phyloP scores from a whole-genome alignment of 1,140 invertebrate species.

The Apis cerana region DNA sequence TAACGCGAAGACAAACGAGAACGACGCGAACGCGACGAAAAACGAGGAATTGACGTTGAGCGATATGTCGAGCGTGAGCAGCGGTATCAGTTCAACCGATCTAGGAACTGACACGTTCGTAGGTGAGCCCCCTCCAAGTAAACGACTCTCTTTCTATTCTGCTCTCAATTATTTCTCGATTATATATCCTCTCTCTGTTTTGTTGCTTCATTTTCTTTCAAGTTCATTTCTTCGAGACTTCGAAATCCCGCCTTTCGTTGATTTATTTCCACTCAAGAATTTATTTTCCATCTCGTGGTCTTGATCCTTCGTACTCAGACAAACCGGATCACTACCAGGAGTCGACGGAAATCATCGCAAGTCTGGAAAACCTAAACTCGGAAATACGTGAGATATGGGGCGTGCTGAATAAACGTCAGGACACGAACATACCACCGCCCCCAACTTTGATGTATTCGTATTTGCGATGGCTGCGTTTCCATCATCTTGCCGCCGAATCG shows the following conservation, averaged over 20 bases:
- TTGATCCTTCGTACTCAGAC: constrained; percentile 60
- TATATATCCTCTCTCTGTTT: neutral
- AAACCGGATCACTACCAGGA: constrained; percentile 82
- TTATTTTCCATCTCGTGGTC: constrained; percentile 37
- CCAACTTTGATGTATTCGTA: constrained; percentile 84
- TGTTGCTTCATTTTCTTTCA: neutral
- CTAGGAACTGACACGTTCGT: constrained; percentile 83
- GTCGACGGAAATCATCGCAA: constrained; percentile 86
- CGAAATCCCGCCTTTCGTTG: neutral
- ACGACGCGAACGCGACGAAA: constrained; percentile 78
- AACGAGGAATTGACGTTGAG: constrained; percentile 81
- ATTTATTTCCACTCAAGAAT: constrained; percentile 17
- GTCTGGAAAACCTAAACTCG: constrained; percentile 86
- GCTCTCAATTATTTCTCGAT: neutral
- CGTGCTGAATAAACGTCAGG: constrained; percentile 85
- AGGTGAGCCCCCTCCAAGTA: constrained; percentile 62
- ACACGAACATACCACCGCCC: constrained; percentile 81
- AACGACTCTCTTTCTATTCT: neutral
- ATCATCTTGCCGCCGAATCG: constrained; percentile 72
- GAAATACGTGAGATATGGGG: constrained; percentile 88
- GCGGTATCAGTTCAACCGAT: constrained; percentile 87
- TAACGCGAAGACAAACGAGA: constrained; percentile 75
- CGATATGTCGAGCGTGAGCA: constrained; percentile 86
- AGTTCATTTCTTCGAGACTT: neutral
- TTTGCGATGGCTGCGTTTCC: constrained; percentile 82